Conservation (phyloP, 2,888 invertebrate species). For the Noctua comes region DNA sequence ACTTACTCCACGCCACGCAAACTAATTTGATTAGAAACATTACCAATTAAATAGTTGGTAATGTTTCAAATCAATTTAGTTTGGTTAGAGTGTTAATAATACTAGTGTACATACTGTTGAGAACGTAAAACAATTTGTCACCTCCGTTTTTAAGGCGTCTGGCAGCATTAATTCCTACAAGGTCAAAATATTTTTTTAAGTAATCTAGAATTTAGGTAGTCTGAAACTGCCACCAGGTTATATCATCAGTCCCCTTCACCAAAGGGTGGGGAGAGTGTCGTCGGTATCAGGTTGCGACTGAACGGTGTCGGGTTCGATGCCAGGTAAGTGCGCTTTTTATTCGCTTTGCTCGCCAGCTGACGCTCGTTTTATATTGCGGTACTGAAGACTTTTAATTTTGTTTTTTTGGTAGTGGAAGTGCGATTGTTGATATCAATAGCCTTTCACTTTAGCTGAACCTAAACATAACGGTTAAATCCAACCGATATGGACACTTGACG, state of each 20-base stretch:
- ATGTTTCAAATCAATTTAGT: background rate
- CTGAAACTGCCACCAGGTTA: slow-evolving; percentile 24
- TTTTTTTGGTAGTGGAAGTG: slow-evolving; percentile 41
- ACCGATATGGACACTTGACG: background rate
- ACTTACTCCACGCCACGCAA: too few species aligned
- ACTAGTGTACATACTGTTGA: background rate
- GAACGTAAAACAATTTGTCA: background rate
- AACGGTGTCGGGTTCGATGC: slow-evolving; percentile 80
- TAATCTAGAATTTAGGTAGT: slow-evolving; percentile 18
- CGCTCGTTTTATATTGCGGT: slow-evolving; percentile 63
- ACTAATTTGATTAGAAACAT: too few species aligned
- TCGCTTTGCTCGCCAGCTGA: slow-evolving; percentile 76
- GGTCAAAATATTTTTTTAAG: background rate
- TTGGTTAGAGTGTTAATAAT: background rate
- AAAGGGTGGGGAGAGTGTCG: slow-evolving; percentile 52
- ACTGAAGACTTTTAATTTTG: slow-evolving; percentile 43
- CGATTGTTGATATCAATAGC: slow-evolving; percentile 10
- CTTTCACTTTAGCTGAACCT: background rate
- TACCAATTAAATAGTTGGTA: too few species aligned
- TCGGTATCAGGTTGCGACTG: slow-evolving; percentile 75
- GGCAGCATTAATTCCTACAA: background rate
- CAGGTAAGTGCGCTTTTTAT: slow-evolving; percentile 73
- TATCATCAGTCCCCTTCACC: slow-evolving; percentile 39
- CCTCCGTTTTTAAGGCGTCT: background rate
- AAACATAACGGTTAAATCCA: background rate